Evolutionary conservation across 1,140 invertebrate species (phyloP), one percentile per base, ranked within the genome.

Genomic region (Zaprionus ornatus): DNA sequence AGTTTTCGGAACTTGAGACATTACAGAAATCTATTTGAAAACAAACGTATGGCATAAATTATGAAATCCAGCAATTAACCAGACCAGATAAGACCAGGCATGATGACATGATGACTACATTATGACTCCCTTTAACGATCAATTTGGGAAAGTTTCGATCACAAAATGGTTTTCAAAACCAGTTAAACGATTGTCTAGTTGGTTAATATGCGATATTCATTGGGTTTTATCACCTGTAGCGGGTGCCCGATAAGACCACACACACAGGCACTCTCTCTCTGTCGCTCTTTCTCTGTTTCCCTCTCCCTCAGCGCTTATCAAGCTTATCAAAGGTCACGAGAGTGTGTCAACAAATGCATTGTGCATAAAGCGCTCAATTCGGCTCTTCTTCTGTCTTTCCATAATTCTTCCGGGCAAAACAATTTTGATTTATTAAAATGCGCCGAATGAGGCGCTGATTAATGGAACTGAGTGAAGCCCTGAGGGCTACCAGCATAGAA

Each of bases 101-200:
- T 90, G 74, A 87, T 84, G 85, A 55, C 37, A 63, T 90, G 74
- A 87, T 84, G 85, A 55, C 78, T 84, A 65, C 84, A 87, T 87
- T 88, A 88, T 80, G 56, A 60, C 59, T 45, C 42, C 60, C 68
- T 50, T 72, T 71, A 68, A 69, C 23, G 60, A 52, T 79, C 63
- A 76, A 55, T 74, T 73, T 57, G 74, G 74, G 50, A 81, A 81
- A 74, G 66, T 72, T 27, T 55, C 29, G 63, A 61, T 60, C 68
- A 60, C 77, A 84, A 84, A 83, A 35, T 37, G 21, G 21, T 52
- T 27, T 27, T n/a, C n/a, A 4, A 84, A 84, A 84, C 66, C 78
- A 81, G 82, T 84, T 84, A 65, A 13, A 23, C n/a, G 25, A 42
- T 27, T 57, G 17, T 50, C 15, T n/a, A 6, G 56, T 40, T 76